Base-by-base conservation (phyloP, 2,888 invertebrate species). In the Brachyptera putata region DNA sequence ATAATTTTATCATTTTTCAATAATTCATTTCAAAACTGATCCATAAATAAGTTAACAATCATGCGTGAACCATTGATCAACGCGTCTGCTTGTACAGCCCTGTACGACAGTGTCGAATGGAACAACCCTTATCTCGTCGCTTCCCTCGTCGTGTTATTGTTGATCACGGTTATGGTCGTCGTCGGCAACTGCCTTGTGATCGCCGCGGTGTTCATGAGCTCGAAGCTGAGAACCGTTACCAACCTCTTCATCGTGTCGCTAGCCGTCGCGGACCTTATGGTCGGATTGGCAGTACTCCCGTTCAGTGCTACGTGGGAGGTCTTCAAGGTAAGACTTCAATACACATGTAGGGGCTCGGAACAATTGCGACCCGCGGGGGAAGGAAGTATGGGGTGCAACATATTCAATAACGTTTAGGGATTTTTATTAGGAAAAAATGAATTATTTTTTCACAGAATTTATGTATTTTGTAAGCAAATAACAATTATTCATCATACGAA, bases 181-280 rank as follows among this genome's bases (percentile, higher is more conserved):
- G 84, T 89, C 61, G 95, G 88, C 59, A 96, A 96, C 80, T 87
- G 91, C 72, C 82, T 96, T 67, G 95, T 96, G 68, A 94, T 96
- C 70, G 85, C 90, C 57, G 94, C 95, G 60, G 95, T 96, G 61
- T 88, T 91, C 73, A 89, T 91, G 75, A 90, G 90, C 11, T 89
- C 89, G 64, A 95, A 95, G 76, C 82, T 98, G 67, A 84, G 96
- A 67, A 94, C 93, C 67, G 95, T 96, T 68, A 97, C 96, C 64
- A 97, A 98, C 76, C 84, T 94, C 72, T 95, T 98, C 80, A 96
- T 98, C 73, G 94, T 96, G 64, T 96, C 95, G 49, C 81, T 98
- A 71, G 97, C 97, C 0, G 91, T 95, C 18, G 96, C 97, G 48
- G 98, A 98, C 77, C 81, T 98, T 63, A 80, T 95, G 71, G 94